Conservation (phyloP, 2,113 vertebrate genomes). For the Pseudorectes ferrugineus region DNA sequence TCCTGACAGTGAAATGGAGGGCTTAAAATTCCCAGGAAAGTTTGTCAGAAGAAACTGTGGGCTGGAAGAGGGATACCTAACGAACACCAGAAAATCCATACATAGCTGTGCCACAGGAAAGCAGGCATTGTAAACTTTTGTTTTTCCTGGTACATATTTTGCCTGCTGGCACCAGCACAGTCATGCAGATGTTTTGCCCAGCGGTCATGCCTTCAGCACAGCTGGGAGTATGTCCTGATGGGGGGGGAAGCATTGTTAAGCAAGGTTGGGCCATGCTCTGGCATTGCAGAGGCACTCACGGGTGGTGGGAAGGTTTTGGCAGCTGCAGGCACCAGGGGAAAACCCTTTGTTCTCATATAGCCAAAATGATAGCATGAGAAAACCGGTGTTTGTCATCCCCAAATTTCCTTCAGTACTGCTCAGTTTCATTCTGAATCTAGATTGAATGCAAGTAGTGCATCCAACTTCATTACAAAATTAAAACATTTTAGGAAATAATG, state of each 20-base stretch:
- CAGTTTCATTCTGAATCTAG: neutral
- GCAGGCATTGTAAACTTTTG: neutral
- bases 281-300: neutral
- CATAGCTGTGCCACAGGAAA: too few species aligned
- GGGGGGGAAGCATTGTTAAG: neutral
- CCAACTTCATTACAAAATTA: constrained; percentile 9
- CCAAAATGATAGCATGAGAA: neutral
- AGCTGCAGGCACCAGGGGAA: neutral
- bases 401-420: neutral
- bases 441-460: neutral
- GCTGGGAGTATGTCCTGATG: neutral
- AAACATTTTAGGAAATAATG: constrained; percentile 45
- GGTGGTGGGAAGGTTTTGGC: neutral
- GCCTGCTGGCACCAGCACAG: neutral
- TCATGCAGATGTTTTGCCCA: neutral
- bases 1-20: neutral
- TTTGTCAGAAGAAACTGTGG: neutral
- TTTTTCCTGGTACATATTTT: neutral
- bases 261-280: neutral
- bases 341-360: neutral
- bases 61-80: neutral
- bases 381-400: rapidly evolving
- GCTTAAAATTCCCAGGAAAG: neutral
- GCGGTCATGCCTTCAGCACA: rapidly evolving
- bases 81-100: rapidly evolving